Evolutionary conservation across 2,113 vertebrate genomes (phyloP).

Genomic region (Paramisgurnus dabryanus): DNA sequence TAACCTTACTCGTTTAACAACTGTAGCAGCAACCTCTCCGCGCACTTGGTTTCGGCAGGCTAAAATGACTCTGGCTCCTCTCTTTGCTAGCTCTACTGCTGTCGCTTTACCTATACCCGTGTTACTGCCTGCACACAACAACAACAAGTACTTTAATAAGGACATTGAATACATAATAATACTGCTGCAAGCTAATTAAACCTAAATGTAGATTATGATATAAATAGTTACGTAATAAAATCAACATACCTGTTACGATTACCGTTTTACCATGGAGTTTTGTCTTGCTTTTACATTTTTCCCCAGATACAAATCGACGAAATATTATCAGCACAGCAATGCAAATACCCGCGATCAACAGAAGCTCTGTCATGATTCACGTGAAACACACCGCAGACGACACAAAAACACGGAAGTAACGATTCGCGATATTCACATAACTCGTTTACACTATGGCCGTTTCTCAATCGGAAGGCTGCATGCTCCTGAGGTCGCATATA

Average conservation of each 20-base stretch:
- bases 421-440: neutral
- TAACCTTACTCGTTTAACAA: constrained; percentile 77
- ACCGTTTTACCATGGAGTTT: constrained; percentile 82
- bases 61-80: constrained; percentile 87
- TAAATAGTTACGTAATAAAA: too few relatives aligned
- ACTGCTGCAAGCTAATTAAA: neutral
- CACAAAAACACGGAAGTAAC: neutral
- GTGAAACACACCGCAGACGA: neutral
- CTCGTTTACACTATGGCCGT: too few relatives aligned
- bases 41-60: constrained; percentile 75
- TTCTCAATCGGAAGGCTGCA: too few relatives aligned
- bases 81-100: constrained; percentile 80
- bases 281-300: constrained; percentile 60
- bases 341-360: constrained; percentile 36
- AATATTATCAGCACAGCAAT: constrained; percentile 32
- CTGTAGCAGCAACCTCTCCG: constrained; percentile 74
- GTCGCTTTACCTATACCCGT: constrained; percentile 82
- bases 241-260: constrained; percentile 81
- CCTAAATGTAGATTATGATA: neutral
- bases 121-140: constrained; percentile 76
- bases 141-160: constrained; percentile 25
- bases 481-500: too few relatives aligned
- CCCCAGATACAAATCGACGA: constrained; percentile 17
- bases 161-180: neutral
- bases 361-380: constrained; percentile 22